These are phyloP conservation scores for Heterocephalus glaber DNA, from an alignment of 2,113 vertebrate genomes.

Conservation along the genomic window DNA sequence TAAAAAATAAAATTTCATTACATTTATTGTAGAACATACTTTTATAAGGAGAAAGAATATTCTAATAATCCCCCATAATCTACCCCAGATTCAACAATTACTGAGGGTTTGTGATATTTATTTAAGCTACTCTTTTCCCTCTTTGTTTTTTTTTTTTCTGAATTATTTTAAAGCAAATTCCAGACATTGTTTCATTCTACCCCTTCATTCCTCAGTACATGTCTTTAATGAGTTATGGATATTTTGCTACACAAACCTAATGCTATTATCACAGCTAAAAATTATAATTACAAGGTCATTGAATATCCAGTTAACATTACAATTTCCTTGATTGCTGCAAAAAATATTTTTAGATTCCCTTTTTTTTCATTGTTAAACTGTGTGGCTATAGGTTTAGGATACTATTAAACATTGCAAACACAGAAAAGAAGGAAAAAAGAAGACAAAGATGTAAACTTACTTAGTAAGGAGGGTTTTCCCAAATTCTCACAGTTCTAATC, in stretches of 20 bases:
- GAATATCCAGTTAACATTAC: neutral
- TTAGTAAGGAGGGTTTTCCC: constrained; percentile 86
- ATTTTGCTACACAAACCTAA: constrained; percentile 52
- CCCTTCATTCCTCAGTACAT: constrained; percentile 40
- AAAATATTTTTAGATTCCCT: neutral
- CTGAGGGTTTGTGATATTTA: neutral
- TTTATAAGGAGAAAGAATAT: constrained; percentile 45
- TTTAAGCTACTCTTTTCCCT: constrained; percentile 9
- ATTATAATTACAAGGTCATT: constrained; percentile 58
- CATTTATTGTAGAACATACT: constrained; percentile 61
- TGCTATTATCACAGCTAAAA: constrained; percentile 61
- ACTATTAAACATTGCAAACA: constrained; percentile 70
- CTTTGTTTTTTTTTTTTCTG: neutral
- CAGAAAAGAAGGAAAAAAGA: constrained; percentile 25
- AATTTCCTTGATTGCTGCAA: neutral
- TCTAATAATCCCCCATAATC: neutral
- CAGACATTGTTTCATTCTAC: constrained; percentile 4
- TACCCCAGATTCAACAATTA: constrained; percentile 15
- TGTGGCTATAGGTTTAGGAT: constrained; percentile 64
- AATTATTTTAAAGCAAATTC: constrained; percentile 64
- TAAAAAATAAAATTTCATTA: constrained; percentile 30
- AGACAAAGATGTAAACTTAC: constrained; percentile 74
- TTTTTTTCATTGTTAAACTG: constrained; percentile 6
- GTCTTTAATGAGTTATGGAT: constrained; percentile 48
- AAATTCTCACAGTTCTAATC: constrained; percentile 91